Evolutionary conservation across 2,797 vertebrate genomes (phyloP), one percentile per base, ranked within the genome.

Genomic region (Characodon lateralis): DNA sequence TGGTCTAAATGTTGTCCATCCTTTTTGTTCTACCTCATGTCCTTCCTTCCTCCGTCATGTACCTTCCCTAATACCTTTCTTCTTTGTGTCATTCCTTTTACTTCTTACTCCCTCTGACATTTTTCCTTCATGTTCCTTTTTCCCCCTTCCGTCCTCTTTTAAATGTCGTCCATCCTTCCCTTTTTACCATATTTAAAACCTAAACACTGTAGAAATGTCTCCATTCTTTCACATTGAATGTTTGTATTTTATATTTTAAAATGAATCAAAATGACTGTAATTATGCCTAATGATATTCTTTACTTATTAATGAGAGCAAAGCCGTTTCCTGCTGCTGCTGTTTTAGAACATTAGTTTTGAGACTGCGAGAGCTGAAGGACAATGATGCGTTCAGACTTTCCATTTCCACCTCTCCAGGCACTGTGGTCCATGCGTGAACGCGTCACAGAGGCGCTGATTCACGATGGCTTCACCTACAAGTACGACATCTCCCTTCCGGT

Each of bases 391-490:
- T 77, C 53, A 58, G 3, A 61, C 7, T 80, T 73, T 77, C 48
- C 61, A 10, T 58, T 39, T 43, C 0, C 0, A 0, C 76, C 41
- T 59, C 51, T 55, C 48, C 72, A 99, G 98, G 80, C 41, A 0
- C 94, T 99, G 80, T 99, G 98, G 98, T 96, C 97, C 7, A 92
- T 99, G 88, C 94, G 98, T 77, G 98, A 99, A 87, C 95, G 98
- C 7, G 94, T 99, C 90, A 96, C 97, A 0, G 98, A 99, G 83
- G 98, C 97, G 0, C 93, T 99, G 78, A 96, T 94, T 31, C 94
- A 91, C 0, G 98, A 99, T 0, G 98, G 98, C 76, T 97, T 87
- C 0, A 96, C 95, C 55, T 99, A 97, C 94, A 99, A 99, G 84
- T 99, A 99, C 0, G 98, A 99, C 92, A 76, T 99, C 83, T 99